These are phyloP conservation scores for Tupaia chinensis DNA, from an alignment of 2,113 vertebrate genomes.

Conservation along the genomic window DNA sequence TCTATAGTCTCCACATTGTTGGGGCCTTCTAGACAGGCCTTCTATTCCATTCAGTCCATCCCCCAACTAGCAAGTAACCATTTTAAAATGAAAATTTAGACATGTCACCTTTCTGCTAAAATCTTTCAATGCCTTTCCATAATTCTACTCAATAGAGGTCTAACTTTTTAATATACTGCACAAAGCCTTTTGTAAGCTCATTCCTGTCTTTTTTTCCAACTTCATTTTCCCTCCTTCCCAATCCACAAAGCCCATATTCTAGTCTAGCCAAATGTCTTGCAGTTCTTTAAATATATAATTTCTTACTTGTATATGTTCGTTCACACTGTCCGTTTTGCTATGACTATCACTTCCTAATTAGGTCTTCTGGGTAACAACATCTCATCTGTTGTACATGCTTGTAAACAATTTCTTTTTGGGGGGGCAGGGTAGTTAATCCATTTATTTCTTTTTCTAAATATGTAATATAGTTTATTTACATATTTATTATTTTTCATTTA, in stretches of 20 bases:
- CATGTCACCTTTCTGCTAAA: not conserved
- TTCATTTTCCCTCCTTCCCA: not conserved
- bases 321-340: not conserved
- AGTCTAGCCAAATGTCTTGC: not conserved
- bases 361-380: not conserved
- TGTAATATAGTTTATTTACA: too few species aligned
- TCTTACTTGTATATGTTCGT: not conserved
- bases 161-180: not conserved
- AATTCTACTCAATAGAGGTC: not conserved
- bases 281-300: not conserved
- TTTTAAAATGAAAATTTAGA: not conserved
- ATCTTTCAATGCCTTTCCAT: not conserved
- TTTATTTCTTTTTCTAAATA: too few species aligned
- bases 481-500: too few species aligned
- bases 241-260: not conserved
- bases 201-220: not conserved
- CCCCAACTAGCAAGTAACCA: not conserved
- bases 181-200: not conserved
- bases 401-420: not conserved
- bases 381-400: not conserved
- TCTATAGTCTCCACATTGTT: not conserved
- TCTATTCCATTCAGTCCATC: not conserved
- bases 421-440: too few species aligned
- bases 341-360: not conserved
- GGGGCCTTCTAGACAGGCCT: not conserved